Evolutionary conservation across 2,888 invertebrate species (phyloP).

Genomic region (Troilus luridus): DNA sequence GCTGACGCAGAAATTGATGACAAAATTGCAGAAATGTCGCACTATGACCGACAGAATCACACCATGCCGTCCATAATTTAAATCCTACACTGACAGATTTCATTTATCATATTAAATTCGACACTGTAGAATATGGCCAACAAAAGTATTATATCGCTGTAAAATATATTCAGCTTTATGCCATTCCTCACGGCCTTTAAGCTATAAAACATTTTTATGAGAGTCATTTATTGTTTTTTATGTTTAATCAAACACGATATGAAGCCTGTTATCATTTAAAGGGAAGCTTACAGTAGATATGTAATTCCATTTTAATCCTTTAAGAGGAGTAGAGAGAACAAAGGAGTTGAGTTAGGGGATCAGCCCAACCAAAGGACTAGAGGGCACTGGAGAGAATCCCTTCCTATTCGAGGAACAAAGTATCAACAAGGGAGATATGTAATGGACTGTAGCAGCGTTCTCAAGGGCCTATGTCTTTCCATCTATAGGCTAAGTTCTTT

Average conservation of each 20-base stretch:
- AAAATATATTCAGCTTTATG: no score
- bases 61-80: no score
- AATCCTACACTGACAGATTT: no score
- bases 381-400: neutral
- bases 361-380: neutral
- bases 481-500: neutral
- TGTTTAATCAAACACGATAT: neutral
- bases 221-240: neutral
- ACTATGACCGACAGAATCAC: no score
- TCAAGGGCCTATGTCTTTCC: neutral
- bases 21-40: no score
- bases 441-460: neutral
- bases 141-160: no score
- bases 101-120: no score
- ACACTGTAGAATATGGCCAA: no score
- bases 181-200: no score
- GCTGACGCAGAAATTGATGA: no score
- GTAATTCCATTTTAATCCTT: neutral
- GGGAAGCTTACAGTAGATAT: neutral
- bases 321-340: neutral
- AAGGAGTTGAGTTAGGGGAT: neutral
- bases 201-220: no score
- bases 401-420: constrained; percentile 8
- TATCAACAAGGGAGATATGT: constrained; percentile 15
- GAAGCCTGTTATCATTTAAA: neutral